Base-by-base conservation (phyloP, 2,888 invertebrate species). In the Cephus runcator region DNA sequence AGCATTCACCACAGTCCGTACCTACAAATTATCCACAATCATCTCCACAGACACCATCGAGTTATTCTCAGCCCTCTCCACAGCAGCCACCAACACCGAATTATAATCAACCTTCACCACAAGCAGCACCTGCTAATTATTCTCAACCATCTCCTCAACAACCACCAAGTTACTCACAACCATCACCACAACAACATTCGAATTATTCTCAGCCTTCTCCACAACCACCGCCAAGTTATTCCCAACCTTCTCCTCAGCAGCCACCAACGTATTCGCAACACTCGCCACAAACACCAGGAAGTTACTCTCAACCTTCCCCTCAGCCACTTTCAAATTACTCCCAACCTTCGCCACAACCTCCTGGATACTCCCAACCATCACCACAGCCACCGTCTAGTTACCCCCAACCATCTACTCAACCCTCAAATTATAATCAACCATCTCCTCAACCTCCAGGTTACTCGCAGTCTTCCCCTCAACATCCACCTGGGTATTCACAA, bases 281-380 rank as follows among this genome's bases (percentile, higher is more conserved):
- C 12, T 87, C 87, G 2, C 86, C 87, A 15, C 87, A 87, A 35
- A 79, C 86, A 11, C 84, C 86, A 12, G 84, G 85, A 23, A 77
- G 86, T 23, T 86, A 82, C 6, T 85, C 86, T 0, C 85, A 84
- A 56, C 74, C 81, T 11, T 85, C 85, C 1, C 85, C 86, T 3
- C 78, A 78, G 23, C 73, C 78, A 34, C 69, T 89, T 75, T 93
- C 94, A 36, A 93, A 92, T 85, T 93, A 93, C 75, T 92, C 92
- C 82, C 92, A 92, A 69, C 93, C 92, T 79, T 92, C 92, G 74
- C 92, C 93, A 1, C 94, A 93, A 86, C 93, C 71, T 85, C 81
- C 80, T 83, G 30, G 40, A 40, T 88, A 85, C 76, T 84, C 87
- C 69, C 87, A 88, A 74, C 82, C 84, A 6, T 87, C 88, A 15